Conservation (phyloP, 1,140 invertebrate species). For the Drosophila eugracilis region DNA sequence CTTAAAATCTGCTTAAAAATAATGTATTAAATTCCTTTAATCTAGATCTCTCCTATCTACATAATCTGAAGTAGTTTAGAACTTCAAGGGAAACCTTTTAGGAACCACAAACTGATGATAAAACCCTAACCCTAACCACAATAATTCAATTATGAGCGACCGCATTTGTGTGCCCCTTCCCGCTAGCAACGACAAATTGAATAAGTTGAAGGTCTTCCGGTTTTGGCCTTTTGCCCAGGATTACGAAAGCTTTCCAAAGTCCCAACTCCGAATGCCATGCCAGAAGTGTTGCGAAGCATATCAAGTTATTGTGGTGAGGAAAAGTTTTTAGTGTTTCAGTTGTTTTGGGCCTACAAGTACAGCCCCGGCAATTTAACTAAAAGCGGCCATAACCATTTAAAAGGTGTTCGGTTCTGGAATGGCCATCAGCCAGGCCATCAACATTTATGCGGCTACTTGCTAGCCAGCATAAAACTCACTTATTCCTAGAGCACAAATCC, state of each 20-base stretch:
- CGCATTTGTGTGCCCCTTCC: constrained; percentile 24
- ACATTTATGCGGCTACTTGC: constrained; percentile 70
- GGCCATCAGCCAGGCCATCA: constrained; percentile 35
- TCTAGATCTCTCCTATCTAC: background rate
- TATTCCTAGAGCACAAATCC: constrained; percentile 59
- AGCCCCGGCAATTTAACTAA: constrained; percentile 72
- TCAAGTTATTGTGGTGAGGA: constrained; percentile 67
- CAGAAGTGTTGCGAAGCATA: constrained; percentile 47
- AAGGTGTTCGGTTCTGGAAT: constrained; percentile 59
- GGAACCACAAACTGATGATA: constrained; percentile 3
- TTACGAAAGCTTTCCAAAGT: constrained; percentile 56
- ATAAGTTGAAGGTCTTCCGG: constrained; percentile 62
- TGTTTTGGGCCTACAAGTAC: constrained; percentile 42
- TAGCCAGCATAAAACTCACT: constrained; percentile 39
- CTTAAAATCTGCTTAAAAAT: no score
- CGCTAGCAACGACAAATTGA: constrained; percentile 57
- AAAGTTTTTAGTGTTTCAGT: constrained; percentile 61
- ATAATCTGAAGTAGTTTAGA: constrained; percentile 26
- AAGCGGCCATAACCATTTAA: constrained; percentile 70
- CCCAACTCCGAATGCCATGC: constrained; percentile 13
- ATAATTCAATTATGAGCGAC: constrained; percentile 58
- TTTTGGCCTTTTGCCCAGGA: constrained; percentile 11
- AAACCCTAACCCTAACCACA: constrained; percentile 29
- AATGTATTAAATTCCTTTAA: constrained; percentile 7
- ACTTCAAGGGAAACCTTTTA: constrained; percentile 24